Evolutionary conservation across 2,113 vertebrate genomes (phyloP).

Genomic region (Chinchilla lanigera): DNA sequence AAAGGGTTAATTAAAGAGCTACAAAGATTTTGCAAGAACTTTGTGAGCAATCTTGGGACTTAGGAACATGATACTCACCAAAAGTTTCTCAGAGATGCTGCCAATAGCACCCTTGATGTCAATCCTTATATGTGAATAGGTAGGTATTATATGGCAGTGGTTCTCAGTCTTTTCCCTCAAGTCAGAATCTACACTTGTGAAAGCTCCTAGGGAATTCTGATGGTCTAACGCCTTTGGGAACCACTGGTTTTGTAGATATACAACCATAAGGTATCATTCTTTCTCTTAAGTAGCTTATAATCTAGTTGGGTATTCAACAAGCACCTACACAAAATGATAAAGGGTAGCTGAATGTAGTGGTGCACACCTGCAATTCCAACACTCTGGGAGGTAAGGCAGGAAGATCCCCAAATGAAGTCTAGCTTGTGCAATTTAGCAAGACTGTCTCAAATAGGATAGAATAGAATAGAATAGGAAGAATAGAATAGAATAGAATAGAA

Average conservation of each 20-base stretch:
- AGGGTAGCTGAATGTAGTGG: background rate
- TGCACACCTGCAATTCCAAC: background rate
- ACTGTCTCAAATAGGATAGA: background rate
- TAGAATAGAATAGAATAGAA: too few relatives aligned
- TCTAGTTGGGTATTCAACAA: background rate
- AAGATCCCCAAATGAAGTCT: background rate
- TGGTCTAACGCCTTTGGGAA: background rate
- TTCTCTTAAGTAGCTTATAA: background rate
- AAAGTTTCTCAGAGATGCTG: background rate
- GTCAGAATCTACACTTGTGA: background rate
- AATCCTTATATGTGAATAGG: background rate
- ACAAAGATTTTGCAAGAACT: background rate
- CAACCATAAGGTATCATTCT: background rate
- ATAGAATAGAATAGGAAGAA: too few relatives aligned
- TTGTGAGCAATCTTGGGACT: background rate
- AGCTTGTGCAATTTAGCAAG: background rate
- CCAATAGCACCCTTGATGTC: too few relatives aligned
- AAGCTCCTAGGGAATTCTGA: background rate
- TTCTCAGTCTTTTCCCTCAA: background rate
- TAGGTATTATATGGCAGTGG: background rate
- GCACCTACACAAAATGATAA: background rate
- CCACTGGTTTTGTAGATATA: background rate
- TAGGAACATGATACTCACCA: background rate
- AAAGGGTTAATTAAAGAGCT: background rate
- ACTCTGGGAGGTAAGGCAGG: background rate